Percentiles rank a stretch among this genome's conserved stretches.
Conservation (phyloP, 2,888 invertebrate species). For the Caenorhabditis angaria region DNA sequence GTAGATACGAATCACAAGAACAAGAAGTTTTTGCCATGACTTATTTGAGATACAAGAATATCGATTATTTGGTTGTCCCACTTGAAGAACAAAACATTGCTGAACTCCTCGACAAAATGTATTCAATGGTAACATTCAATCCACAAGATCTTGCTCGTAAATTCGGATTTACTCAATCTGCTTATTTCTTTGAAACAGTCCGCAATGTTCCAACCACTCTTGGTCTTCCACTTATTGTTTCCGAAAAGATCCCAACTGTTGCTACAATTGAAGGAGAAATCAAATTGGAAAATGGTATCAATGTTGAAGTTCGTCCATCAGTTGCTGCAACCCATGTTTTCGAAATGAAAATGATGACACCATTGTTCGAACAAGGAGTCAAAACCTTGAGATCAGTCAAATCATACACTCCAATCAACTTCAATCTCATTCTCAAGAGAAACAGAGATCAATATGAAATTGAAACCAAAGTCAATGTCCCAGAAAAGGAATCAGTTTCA, state of each 20-base stretch:
- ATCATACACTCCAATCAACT: slow-evolving; percentile 58
- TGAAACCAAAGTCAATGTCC: slow-evolving; percentile 32
- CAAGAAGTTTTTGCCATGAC: slow-evolving; percentile 46
- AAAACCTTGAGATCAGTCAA: slow-evolving; percentile 53
- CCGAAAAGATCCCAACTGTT: slow-evolving; percentile 52
- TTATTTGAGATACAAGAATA: slow-evolving; percentile 57
- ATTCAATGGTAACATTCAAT: slow-evolving; percentile 39
- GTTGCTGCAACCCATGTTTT: slow-evolving; percentile 53
- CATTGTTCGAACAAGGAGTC: slow-evolving; percentile 60
- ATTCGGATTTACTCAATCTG: neutral
- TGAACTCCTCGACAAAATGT: slow-evolving; percentile 36
- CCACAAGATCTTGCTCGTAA: slow-evolving; percentile 10
- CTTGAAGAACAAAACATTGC: slow-evolving; percentile 53
- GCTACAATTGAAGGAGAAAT: slow-evolving; percentile 42
- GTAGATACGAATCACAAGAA: slow-evolving; percentile 28
- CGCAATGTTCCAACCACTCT: slow-evolving; percentile 59
- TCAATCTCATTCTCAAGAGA: slow-evolving; percentile 27
- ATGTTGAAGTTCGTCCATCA: slow-evolving; percentile 46
- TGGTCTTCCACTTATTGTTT: slow-evolving; percentile 60
- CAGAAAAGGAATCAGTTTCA: slow-evolving; percentile 46
- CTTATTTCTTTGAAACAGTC: slow-evolving; percentile 26
- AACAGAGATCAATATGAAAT: slow-evolving; percentile 10
- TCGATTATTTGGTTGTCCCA: slow-evolving; percentile 65
- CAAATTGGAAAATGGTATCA: slow-evolving; percentile 30
- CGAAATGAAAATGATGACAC: slow-evolving; percentile 54